Percentiles rank a stretch among this genome's conserved stretches.
phyloP scores from a whole-genome alignment of 2,797 vertebrate species.

The Hypotaenidia philippensis region DNA sequence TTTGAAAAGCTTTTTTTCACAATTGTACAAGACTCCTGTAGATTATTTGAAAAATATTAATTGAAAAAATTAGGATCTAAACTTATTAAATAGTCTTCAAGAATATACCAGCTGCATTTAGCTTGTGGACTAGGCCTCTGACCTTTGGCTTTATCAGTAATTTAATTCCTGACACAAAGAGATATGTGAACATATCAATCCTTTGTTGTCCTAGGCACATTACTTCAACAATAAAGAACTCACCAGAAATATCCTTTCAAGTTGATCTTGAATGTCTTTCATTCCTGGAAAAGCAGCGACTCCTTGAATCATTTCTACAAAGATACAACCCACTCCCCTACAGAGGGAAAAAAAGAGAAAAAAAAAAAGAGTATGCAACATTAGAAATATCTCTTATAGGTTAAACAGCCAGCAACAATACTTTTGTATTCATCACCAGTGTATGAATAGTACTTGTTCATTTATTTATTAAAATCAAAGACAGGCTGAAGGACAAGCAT shows the following conservation, averaged over 20 bases:
- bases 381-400: neutral
- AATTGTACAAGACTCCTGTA: neutral
- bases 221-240: slow-evolving; percentile 67
- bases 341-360: slow-evolving; percentile 37
- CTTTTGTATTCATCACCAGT: neutral
- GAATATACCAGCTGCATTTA: neutral
- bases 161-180: neutral
- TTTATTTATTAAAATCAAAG: neutral
- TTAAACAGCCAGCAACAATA: neutral
- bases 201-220: neutral
- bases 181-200: neutral
- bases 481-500: neutral
- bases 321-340: slow-evolving; percentile 98
- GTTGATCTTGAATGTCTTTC: slow-evolving; percentile 98
- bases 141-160: neutral
- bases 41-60: neutral
- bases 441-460: neutral
- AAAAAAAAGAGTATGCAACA: neutral
- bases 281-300: slow-evolving; percentile 97
- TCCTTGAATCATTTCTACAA: slow-evolving; percentile 98
- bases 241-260: slow-evolving; percentile 98
- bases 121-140: neutral
- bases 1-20: neutral
- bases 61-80: neutral
- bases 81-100: neutral